Base-by-base conservation (phyloP, 2,888 invertebrate species). In the Eupithecia exiguata region DNA sequence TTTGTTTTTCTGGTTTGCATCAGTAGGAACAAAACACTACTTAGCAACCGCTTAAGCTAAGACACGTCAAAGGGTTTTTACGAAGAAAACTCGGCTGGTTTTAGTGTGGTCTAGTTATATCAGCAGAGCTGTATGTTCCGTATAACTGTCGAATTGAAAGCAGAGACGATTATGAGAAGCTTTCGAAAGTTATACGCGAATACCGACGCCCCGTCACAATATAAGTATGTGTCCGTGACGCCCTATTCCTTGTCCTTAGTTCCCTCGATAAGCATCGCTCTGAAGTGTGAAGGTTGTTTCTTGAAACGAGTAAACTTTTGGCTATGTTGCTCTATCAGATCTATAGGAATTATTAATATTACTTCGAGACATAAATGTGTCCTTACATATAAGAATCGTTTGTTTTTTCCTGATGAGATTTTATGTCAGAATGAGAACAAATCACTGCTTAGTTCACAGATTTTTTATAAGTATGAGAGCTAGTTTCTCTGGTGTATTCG, bases 101-200 rank as follows among this genome's bases (percentile, higher is more conserved):
- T 25, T 25, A 53, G 9, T 14, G 38, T 36, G 68, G 36, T 53
- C 49, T 49, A 53, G 68, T 49, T 38, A 12, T 68, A 68, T 53
- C 53, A 53, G n/a, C 66, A 40, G 38, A 40, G 40, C 66, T 66
- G 66, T 73, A 74, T 77, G 69, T 78, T 79, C 78, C 74, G 79
- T 76, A 76, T 78, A 80, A 78, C 79, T 79, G 71, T 77, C 78
- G 80, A 79, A 73, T 70, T 43, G 35, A n/a, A 62, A 53, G 70
- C 62, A 69, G n/a, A 66, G 18, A 72, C 49, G 68, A 70, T 49
- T 62, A 18, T 70, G 49, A 70, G 25, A 68, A 74, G 66, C 69
- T 36, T 81, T 84, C 85, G 88, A 87, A 86, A 88, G 86, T 87
- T 87, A 88, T 83, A 84, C 86, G 83, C 82, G 81, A 83, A 78